Base-by-base conservation (phyloP, 1,140 invertebrate species). In the Apis dorsata region DNA sequence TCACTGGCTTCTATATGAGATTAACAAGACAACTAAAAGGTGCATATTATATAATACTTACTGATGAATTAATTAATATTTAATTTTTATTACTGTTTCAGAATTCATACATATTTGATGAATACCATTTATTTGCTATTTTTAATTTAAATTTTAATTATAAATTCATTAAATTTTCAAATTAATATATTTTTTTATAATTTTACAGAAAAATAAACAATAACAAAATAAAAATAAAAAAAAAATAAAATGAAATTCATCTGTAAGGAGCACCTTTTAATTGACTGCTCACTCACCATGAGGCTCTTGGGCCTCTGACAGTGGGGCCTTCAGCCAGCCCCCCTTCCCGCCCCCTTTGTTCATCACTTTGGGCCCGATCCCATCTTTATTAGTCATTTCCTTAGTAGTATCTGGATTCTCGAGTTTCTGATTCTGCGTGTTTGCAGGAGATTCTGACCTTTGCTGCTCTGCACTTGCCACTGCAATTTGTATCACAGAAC, bases 291-390 rank as follows among this genome's bases (percentile, higher is more conserved):
- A 93, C 92, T 93, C 95, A 95, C 95, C 95, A 93, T 95, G 95
- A 92, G 95, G 94, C 95, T 95, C 92, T 88, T 93, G 93, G 89
- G 94, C 93, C 91, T 93, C 94, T 86, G 93, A 93, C 84, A 94
- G 91, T 85, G 92, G 93, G 90, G 93, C 93, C 91, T 94, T 94
- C 90, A 93, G 90, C 93, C 93, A 94, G 91, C 91, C 91, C 86
- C 93, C 93, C 91, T 94, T 94, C 93, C 94, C 92, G 92, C 92
- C 93, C 92, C 94, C 94, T 94, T 94, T 93, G 91, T 83, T 92
- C 91, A 93, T 93, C 88, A 93, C 90, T 93, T 93, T 94, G 86
- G 93, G 91, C 79, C 91, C 92, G 86, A 92, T 93, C 92, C 91
- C 93, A 92, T 94, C 93, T 93, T 94, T 94, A 92, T 89, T 92